Base-by-base conservation (phyloP, 2,797 vertebrate genomes). In the Alectoris magna region DNA sequence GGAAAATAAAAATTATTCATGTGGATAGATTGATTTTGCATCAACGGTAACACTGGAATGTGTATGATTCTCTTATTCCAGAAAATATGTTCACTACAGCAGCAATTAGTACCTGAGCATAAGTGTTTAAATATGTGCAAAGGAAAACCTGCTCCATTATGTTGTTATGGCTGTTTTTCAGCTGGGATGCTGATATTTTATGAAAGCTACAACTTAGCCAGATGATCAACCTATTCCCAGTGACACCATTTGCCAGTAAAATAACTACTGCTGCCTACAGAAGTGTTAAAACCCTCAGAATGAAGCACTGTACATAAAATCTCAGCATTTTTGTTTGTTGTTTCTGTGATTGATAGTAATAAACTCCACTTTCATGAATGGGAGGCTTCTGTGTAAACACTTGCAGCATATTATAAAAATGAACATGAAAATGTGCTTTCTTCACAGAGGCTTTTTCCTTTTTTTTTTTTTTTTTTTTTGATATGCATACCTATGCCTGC, bases 301-400 rank as follows among this genome's bases (percentile, higher is more conserved):
- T 94, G 88, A 95, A 96, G 90, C 72, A 92, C 80, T 86, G 82
- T 58, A 68, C 91, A 90, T 95, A 96, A 96, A 96, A 93, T 88
- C 70, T 48, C 93, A 88, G 79, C 87, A 76, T 88, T 96, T 95
- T 80, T 94, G 84, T 92, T 91, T 93, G 91, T 91, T 94, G 63
- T 88, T 93, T 85, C 83, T 84, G 91, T 91, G 94, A 96, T 81
- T 88, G 94, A 95, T 95, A 83, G 87, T 75, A 88, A 95, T 92
- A 96, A 94, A 94, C 77, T 88, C 86, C 82, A 44, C 55, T 86
- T 88, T 51, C 0, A 7, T 94, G 93, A 92, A 95, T 94, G 88
- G 92, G 87, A 95, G 69, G 84, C 84, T 95, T 88, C 91, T 92
- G 79, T 84, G 83, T 92, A 95, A 95, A 96, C 91, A 92, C 77